Conservation (phyloP, 2,113 vertebrate species). For the Harpagus bidentatus region DNA sequence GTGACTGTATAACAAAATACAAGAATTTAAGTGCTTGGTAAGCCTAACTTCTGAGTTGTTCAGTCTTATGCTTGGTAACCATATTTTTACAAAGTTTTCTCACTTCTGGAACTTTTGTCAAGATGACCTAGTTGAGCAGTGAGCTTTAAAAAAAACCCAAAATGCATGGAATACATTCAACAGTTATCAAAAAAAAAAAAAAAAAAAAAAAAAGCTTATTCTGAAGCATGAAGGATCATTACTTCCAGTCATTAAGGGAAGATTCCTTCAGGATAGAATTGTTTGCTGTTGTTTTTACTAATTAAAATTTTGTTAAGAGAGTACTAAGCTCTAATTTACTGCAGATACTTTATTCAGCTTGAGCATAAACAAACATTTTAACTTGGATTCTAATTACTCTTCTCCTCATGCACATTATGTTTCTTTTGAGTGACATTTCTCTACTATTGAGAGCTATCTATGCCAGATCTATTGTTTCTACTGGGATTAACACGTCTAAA, state of each 20-base stretch:
- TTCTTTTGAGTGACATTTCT: neutral
- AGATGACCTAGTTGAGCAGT: neutral
- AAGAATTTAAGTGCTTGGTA: neutral
- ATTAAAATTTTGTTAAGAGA: constrained; percentile 16
- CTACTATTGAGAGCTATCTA: neutral
- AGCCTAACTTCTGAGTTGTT: neutral
- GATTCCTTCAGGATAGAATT: neutral
- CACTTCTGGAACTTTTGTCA: neutral
- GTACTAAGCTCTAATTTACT: neutral
- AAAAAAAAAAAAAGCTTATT: neutral
- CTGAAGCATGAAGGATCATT: neutral
- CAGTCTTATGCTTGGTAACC: neutral
- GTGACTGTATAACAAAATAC: neutral
- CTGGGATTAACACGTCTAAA: neutral
- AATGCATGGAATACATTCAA: neutral
- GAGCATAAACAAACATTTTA: neutral
- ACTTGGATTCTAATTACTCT: neutral
- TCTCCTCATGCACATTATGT: neutral
- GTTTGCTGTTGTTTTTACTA: neutral
- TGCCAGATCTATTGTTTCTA: neutral
- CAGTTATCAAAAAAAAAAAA: neutral
- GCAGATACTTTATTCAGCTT: neutral
- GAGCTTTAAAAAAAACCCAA: neutral
- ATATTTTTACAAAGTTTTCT: neutral
- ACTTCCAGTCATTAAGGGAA: constrained; percentile 1